These are phyloP conservation scores for Drosophila trapezifrons DNA, from an alignment of 1,140 invertebrate genomes.

Conservation along the genomic window DNA sequence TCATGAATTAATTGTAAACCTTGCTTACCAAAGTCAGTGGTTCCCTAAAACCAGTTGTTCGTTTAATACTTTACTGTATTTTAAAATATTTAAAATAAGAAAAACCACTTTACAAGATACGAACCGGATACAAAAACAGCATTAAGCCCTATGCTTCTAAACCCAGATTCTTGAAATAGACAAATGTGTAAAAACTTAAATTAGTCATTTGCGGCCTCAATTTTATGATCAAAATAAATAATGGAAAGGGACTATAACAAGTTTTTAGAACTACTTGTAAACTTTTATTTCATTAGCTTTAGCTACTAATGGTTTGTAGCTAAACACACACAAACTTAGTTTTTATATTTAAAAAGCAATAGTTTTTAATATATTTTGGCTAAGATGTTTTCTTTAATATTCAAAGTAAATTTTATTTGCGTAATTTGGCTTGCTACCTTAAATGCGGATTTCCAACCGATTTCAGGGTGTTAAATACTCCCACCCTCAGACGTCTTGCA, in stretches of 20 bases:
- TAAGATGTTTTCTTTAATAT: not conserved
- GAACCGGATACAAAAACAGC: not conserved
- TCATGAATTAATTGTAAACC: not conserved
- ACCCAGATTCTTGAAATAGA: not conserved
- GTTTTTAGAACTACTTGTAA: not conserved
- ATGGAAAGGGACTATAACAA: not conserved
- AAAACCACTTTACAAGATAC: not conserved
- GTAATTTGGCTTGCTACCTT: constrained; percentile 7
- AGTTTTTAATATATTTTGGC: too few species aligned
- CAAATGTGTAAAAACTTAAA: too few species aligned
- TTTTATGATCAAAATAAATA: not conserved
- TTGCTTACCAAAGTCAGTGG: too few species aligned
- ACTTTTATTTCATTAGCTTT: not conserved
- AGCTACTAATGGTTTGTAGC: too few species aligned
- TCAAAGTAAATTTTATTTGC: not conserved
- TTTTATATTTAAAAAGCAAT: too few species aligned
- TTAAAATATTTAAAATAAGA: not conserved
- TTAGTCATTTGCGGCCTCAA: too few species aligned
- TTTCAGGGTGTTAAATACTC: constrained; percentile 35
- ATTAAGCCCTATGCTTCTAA: not conserved
- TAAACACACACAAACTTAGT: too few species aligned
- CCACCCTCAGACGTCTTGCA: constrained; percentile 33
- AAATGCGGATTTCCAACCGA: constrained; percentile 12
- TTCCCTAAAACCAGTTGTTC: not conserved
- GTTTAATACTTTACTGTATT: too few species aligned